phyloP scores from a whole-genome alignment of 2,113 vertebrate genomes.

The Rhinolophus sinicus region DNA sequence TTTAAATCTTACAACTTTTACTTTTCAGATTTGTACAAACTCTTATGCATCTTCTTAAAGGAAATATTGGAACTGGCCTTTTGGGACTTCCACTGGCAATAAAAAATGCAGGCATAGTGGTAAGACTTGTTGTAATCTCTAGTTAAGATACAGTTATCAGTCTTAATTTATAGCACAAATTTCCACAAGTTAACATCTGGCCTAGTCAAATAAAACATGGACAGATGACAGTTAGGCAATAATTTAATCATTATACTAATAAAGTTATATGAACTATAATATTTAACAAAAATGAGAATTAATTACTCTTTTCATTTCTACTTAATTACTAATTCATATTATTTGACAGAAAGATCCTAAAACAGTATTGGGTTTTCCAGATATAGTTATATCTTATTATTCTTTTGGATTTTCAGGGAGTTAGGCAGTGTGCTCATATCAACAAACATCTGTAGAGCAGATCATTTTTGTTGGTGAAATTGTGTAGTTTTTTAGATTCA shows the following conservation, averaged over 20 bases:
- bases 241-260: background rate
- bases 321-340: background rate
- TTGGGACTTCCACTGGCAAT: constrained; percentile 92
- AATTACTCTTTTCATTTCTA: constrained; percentile 34
- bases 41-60: constrained; percentile 92
- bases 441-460: background rate
- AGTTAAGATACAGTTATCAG: background rate
- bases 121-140: constrained; percentile 80
- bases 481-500: constrained; percentile 15
- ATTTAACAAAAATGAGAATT: background rate
- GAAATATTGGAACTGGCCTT: constrained; percentile 93
- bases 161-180: constrained; percentile 39
- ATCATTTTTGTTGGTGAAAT: constrained; percentile 26
- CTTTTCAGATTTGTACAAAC: constrained; percentile 90
- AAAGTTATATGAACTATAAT: constrained; percentile 19
- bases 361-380: background rate
- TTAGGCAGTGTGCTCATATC: background rate
- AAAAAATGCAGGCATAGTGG: constrained; percentile 92
- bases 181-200: background rate
- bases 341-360: background rate
- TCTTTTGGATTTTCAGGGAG: background rate
- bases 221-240: background rate
- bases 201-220: background rate
- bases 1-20: constrained; percentile 37
- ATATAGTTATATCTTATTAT: background rate